Conservation (phyloP, 2,113 vertebrate genomes). For the Corydoras sp. region DNA sequence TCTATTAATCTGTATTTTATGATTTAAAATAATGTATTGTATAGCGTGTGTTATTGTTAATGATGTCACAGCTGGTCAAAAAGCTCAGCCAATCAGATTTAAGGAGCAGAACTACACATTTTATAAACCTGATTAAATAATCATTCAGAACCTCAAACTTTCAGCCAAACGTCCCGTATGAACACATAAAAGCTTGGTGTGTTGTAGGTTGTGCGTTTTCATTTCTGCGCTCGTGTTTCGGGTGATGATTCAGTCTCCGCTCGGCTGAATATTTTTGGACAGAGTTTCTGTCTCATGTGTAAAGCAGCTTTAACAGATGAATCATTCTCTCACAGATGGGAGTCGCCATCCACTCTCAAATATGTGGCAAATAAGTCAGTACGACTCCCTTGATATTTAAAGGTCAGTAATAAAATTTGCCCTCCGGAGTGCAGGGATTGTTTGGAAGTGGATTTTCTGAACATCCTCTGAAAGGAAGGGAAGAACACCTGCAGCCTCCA, state of each 20-base stretch:
- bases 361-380: not conserved
- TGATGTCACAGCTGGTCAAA: too few relatives aligned
- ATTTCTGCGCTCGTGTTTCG: not conserved
- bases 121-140: too few relatives aligned
- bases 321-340: not conserved
- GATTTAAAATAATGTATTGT: too few relatives aligned
- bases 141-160: too few relatives aligned
- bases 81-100: too few relatives aligned
- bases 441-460: not conserved
- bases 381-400: not conserved
- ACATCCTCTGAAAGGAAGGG: not conserved
- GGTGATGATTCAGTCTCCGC: too few relatives aligned
- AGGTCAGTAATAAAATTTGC: not conserved
- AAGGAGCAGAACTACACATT: too few relatives aligned
- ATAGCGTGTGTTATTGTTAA: too few relatives aligned
- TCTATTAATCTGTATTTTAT: too few relatives aligned
- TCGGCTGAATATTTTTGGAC: not conserved
- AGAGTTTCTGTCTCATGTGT: not conserved
- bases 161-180: too few relatives aligned
- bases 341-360: not conserved
- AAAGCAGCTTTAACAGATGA: not conserved
- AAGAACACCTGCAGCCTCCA: conserved; percentile 11
- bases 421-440: not conserved
- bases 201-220: not conserved
- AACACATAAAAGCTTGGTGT: not conserved